Base-by-base conservation (phyloP, 2,888 invertebrate genomes). In the Nesidiocoris tenuis region DNA sequence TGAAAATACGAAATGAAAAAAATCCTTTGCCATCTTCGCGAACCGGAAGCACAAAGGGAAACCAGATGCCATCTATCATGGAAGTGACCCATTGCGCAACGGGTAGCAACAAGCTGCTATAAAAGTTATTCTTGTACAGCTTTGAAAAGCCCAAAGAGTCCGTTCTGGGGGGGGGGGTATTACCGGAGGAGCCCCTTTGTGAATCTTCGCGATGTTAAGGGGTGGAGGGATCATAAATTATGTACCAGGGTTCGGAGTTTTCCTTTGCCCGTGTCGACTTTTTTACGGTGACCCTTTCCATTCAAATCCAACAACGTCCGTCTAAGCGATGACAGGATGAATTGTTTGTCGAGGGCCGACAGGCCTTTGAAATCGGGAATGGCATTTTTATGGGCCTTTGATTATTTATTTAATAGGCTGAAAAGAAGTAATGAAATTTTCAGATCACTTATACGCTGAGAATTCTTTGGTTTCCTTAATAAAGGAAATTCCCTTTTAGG, bases 31-130 rank as follows among this genome's bases (percentile, higher is more conserved):
- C 39, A 3, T 12, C 5, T 3, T 3, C 39, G 5, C 12, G 12
- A 12, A 39, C 3, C 39, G 39, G 39, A 39, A 39, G 12, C 3
- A 12, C 39, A 39, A 3, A 39, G 12, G 12, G 39, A 12, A 39
- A 39, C 3, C 39, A 39, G 39, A 39, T 39, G 39, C 39, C 39
- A 39, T 39, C 39, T 39, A 39, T 39, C 39, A 39, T 39, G 39
- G 39, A 39, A 39, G 39, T 39, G 39, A 39, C 39, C 39, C 39
- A 39, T 39, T 39, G 39, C 39, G 12, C 39, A 39, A 12, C n/a
- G 39, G 39, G 12, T 39, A 67, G 67, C 67, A 67, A 67, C 67
- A 67, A 67, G 55, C 67, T 67, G 67, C 55, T 56, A 55, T 67
- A 67, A 55, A 67, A 54, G 67, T 67, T 67, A 67, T 67, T 67